These are phyloP conservation scores for Chascanopsetta lugubris DNA, from an alignment of 2,113 vertebrate species.

Conservation along the genomic window DNA sequence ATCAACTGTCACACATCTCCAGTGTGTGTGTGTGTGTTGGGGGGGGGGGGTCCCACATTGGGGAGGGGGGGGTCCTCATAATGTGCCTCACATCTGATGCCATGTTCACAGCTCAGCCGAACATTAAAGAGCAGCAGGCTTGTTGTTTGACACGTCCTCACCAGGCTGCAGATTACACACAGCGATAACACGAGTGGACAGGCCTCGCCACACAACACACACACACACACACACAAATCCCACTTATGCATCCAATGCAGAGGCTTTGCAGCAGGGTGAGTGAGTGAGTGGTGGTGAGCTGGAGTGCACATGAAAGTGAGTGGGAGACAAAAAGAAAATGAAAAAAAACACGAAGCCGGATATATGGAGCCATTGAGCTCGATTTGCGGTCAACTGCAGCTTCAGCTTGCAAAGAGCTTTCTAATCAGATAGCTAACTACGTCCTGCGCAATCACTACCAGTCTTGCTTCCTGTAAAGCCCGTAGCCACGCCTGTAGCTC, in stretches of 20 bases:
- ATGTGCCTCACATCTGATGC: conserved; percentile 18
- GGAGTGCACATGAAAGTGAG: neutral
- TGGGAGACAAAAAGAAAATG: neutral
- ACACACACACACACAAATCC: conserved; percentile 42
- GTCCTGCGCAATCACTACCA: conserved; percentile 69
- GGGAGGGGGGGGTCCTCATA: no score
- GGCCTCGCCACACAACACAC: conserved; percentile 60
- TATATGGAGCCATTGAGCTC: neutral
- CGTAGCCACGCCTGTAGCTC: conserved; percentile 79
- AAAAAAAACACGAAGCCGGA: no score
- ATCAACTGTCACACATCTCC: conserved; percentile 16
- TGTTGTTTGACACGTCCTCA: conserved; percentile 34
- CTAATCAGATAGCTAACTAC: conserved; percentile 25
- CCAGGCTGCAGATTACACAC: conserved; percentile 36
- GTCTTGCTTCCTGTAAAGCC: conserved; percentile 75
- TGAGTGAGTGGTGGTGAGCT: neutral
- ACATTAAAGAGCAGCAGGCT: conserved; percentile 37
- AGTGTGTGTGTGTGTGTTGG: no score
- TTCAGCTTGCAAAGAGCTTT: conserved; percentile 22
- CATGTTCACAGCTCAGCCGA: conserved; percentile 5
- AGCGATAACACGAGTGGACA: conserved; percentile 43
- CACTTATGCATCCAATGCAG: conserved; percentile 32
- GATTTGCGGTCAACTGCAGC: conserved; percentile 12
- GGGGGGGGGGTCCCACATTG: no score
- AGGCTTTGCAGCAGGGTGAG: conserved; percentile 32